phyloP scores from a whole-genome alignment of 2,113 vertebrate genomes.

The Nesogale talazaci region DNA sequence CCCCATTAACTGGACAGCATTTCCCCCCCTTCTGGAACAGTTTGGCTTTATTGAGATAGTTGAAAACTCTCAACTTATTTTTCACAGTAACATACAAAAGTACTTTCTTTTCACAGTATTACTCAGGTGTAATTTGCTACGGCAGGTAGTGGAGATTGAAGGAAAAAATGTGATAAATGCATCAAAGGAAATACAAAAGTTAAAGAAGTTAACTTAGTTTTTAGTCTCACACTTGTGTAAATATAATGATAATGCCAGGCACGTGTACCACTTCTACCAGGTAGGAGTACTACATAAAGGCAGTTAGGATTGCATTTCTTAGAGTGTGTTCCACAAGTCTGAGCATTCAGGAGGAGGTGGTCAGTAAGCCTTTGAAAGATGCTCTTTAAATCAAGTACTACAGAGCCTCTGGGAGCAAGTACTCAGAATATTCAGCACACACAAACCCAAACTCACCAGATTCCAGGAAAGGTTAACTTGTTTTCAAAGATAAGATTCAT shows the following conservation, averaged over 20 bases:
- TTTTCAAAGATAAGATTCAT: background rate
- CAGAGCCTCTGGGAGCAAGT: background rate
- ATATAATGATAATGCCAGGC: background rate
- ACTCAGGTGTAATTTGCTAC: background rate
- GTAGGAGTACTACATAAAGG: background rate
- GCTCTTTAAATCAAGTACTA: background rate
- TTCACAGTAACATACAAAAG: constrained; percentile 5
- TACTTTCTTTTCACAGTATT: constrained; percentile 17
- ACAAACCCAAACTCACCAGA: background rate
- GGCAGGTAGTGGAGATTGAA: too few species aligned
- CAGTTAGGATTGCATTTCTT: background rate
- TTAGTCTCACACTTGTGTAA: too few species aligned
- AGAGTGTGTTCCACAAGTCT: too few species aligned
- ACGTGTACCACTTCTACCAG: background rate
- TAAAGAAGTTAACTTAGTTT: too few species aligned
- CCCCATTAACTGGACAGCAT: background rate
- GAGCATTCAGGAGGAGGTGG: accelerated
- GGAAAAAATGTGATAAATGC: too few species aligned
- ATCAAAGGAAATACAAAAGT: too few species aligned
- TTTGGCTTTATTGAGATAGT: background rate
- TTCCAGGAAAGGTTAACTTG: background rate
- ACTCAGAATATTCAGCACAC: background rate
- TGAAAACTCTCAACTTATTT: background rate
- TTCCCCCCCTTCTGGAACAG: background rate
- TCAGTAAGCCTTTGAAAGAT: background rate